Percentiles rank a stretch among this genome's conserved stretches.
These are phyloP conservation scores for Zaprionus gabonicus DNA, from an alignment of 1,140 invertebrate species.

Conservation along the genomic window DNA sequence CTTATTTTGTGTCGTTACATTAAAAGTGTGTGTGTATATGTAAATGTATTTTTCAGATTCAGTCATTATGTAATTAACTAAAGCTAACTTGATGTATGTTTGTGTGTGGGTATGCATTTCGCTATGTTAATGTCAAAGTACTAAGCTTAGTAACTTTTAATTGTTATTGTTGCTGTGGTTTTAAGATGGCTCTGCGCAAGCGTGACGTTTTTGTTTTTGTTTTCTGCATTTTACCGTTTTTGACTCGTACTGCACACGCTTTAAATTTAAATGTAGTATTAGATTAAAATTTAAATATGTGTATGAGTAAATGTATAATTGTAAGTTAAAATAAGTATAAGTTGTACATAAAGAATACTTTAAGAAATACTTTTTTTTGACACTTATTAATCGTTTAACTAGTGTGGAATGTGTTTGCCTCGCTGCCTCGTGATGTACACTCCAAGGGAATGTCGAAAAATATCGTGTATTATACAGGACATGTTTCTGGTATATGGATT, in stretches of 20 bases:
- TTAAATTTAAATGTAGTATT: neutral
- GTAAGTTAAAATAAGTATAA: conserved; percentile 26
- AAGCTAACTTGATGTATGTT: conserved; percentile 34
- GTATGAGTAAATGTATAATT: conserved; percentile 30
- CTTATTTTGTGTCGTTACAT: conserved; percentile 43
- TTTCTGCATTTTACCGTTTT: neutral
- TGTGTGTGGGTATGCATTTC: conserved; percentile 8
- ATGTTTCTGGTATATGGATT: neutral
- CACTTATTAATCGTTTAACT: conserved; percentile 48
- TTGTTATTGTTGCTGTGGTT: conserved; percentile 37
- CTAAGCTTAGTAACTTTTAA: conserved; percentile 44
- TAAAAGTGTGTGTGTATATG: conserved; percentile 15
- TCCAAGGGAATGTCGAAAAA: conserved; percentile 18
- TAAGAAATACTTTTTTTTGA: conserved; percentile 55
- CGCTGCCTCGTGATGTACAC: conserved; percentile 32
- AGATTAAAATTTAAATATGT: conserved; percentile 27
- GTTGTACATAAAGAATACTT: conserved; percentile 53
- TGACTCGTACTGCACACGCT: conserved; percentile 28
- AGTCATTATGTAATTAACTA: conserved; percentile 54
- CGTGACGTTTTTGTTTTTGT: neutral
- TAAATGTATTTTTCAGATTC: conserved; percentile 59
- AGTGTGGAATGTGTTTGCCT: conserved; percentile 47
- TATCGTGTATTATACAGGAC: conserved; percentile 9
- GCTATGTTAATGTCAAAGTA: conserved; percentile 31
- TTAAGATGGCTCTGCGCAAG: conserved; percentile 37